Percentiles rank a stretch among this genome's conserved stretches.
phyloP scores from a whole-genome alignment of 2,113 vertebrate species.

The Garra rufa region DNA sequence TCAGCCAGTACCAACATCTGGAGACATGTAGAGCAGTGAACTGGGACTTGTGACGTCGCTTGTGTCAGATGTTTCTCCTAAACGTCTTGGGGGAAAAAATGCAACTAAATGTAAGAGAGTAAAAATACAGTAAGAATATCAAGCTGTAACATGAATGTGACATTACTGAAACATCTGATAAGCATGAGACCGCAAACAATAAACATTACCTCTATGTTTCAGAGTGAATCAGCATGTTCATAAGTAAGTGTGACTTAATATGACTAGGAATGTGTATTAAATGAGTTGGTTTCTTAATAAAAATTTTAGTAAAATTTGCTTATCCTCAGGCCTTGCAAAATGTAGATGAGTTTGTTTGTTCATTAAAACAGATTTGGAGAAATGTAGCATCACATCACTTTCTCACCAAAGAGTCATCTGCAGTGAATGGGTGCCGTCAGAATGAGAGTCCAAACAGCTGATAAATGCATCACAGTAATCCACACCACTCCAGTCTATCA shows the following conservation, averaged over 20 bases:
- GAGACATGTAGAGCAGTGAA: background rate
- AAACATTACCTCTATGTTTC: background rate
- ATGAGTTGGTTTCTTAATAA: background rate
- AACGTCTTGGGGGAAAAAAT: background rate
- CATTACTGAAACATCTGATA: background rate
- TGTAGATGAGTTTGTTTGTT: background rate
- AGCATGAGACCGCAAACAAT: background rate
- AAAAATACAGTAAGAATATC: background rate
- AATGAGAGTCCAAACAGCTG: too few relatives aligned
- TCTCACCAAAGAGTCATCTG: too few relatives aligned
- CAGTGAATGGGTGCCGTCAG: too few relatives aligned
- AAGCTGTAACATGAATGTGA: background rate
- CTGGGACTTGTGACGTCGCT: background rate
- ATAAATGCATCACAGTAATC: too few relatives aligned
- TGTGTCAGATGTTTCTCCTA: constrained; percentile 10
- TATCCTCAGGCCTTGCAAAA: too few relatives aligned
- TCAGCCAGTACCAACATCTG: background rate
- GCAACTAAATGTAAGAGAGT: background rate
- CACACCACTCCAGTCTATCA: background rate
- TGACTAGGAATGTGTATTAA: background rate
- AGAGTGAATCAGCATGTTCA: background rate
- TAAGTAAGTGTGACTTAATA: background rate
- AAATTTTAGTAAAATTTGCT: background rate
- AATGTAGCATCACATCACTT: background rate
- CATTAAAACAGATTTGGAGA: background rate